A percentile compares a stretch with the other conserved stretches of the same genome.
Evolutionary conservation across 2,797 vertebrate genomes (phyloP).

Genomic region (Natrix natrix): DNA sequence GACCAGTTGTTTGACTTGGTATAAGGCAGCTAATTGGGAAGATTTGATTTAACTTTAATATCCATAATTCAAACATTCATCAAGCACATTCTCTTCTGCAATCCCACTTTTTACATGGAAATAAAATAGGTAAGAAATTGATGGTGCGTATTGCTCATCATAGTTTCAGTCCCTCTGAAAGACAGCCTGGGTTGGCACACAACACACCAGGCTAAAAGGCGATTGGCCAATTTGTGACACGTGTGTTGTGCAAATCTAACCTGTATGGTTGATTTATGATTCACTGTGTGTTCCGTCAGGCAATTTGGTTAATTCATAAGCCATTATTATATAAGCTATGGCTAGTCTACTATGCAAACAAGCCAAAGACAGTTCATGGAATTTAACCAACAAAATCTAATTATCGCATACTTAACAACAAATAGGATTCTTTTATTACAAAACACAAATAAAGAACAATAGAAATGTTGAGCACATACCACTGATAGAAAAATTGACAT

Average conservation of each 20-base stretch:
- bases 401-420: slow-evolving; percentile 43
- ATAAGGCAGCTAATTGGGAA: not conserved
- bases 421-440: slow-evolving; percentile 30
- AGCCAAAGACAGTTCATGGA: not conserved
- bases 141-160: slow-evolving; percentile 35
- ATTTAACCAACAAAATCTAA: slow-evolving; percentile 39
- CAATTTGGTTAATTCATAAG: not conserved
- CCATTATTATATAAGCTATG: not conserved
- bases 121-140: slow-evolving; percentile 44
- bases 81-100: slow-evolving; percentile 20
- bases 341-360: not conserved
- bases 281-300: not conserved
- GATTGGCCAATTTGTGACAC: not conserved
- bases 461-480: slow-evolving; percentile 23
- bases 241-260: not conserved
- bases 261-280: slow-evolving; percentile 25
- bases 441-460: slow-evolving; percentile 35
- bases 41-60: not conserved
- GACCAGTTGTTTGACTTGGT: not conserved
- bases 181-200: slow-evolving; percentile 33
- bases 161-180: slow-evolving; percentile 25
- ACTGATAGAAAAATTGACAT: slow-evolving; percentile 35
- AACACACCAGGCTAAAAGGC: not conserved
- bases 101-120: slow-evolving; percentile 47
- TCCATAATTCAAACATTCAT: not conserved